Base-by-base conservation (phyloP, 2,888 invertebrate genomes). In the Stratiomys singularior region DNA sequence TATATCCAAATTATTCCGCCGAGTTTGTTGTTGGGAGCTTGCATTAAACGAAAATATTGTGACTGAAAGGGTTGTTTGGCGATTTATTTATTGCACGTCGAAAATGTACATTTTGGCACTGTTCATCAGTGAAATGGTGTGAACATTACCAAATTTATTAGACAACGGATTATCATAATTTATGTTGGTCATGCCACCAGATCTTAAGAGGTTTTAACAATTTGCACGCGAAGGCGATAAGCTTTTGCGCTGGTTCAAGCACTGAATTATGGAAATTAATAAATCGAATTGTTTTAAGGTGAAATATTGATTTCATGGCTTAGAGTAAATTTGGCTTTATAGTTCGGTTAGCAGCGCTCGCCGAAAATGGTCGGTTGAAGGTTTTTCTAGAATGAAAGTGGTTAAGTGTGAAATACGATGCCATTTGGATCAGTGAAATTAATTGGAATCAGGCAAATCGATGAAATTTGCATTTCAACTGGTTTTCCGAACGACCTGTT, bases 91-190 rank as follows among this genome's bases (percentile, higher is more conserved):
- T 69, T 21, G 25, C 44, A 69, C 69, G 69, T 69, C 69, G 25
- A 47, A 47, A 47, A 69, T 69, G 15, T 69, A 46, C 69, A 47
- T 69, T 67, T 67, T 67, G 27, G 67, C 67, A 67, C 67, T 67
- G 67, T 67, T 47, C 47, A 69, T 69, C 69, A 46, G 47, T 44
- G 47, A 11, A 23, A 46, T 69, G 69, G 69, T 69, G 69, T 69
- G 69, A 69, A 69, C 69, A 69, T 69, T 69, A 47, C 46, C 23
- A 27, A 69, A 69, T 69, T 69, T 69, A 69, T 69, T 69, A 25
- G 47, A 46, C 47, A 69, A 47, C 25, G 69, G 47, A 47, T 69
- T 47, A 69, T 47, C 9, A 13, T 69, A 47, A 69, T 30, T 69
- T 69, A 69, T 69, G 23, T 46, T 11, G 23, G 25, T 27, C 15